phyloP scores from a whole-genome alignment of 2,888 invertebrate genomes.

The Euplagia quadripunctaria region DNA sequence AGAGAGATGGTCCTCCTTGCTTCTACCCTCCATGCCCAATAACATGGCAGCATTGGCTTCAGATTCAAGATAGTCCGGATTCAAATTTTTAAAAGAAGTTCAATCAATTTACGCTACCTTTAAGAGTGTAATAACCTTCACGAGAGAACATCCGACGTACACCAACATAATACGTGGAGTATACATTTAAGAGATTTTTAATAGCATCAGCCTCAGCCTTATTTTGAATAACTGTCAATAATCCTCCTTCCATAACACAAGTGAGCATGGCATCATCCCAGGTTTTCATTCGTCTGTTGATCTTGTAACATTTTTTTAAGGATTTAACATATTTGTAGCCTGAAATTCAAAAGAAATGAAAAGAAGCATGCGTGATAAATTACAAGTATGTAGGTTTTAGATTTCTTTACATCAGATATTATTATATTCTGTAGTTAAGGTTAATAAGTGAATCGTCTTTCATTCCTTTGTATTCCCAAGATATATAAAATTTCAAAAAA shows the following conservation, averaged over 20 bases:
- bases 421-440: not conserved
- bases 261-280: conserved; percentile 57
- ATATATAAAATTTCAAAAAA: too few relatives aligned
- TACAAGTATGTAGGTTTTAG: not conserved
- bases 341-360: conserved; percentile 16
- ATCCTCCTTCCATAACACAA: conserved; percentile 55
- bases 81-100: too few relatives aligned
- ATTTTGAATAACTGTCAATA: conserved; percentile 40
- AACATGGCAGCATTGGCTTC: not conserved
- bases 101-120: conserved; percentile 42
- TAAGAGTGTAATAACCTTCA: conserved; percentile 51
- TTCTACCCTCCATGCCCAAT: too few relatives aligned
- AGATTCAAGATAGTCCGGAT: too few relatives aligned
- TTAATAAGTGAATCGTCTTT: too few relatives aligned
- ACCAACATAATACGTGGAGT: conserved; percentile 44
- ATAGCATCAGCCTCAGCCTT: conserved; percentile 19
- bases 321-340: conserved; percentile 44
- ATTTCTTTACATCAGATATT: too few relatives aligned
- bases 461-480: too few relatives aligned
- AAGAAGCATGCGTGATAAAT: not conserved
- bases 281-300: conserved; percentile 41
- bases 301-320: conserved; percentile 54
- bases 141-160: conserved; percentile 39
- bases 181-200: not conserved
- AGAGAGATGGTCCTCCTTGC: too few relatives aligned